Percentiles rank a stretch among this genome's conserved stretches.
Evolutionary conservation across 2,888 invertebrate genomes (phyloP).

Genomic region (Ischnura elegans): DNA sequence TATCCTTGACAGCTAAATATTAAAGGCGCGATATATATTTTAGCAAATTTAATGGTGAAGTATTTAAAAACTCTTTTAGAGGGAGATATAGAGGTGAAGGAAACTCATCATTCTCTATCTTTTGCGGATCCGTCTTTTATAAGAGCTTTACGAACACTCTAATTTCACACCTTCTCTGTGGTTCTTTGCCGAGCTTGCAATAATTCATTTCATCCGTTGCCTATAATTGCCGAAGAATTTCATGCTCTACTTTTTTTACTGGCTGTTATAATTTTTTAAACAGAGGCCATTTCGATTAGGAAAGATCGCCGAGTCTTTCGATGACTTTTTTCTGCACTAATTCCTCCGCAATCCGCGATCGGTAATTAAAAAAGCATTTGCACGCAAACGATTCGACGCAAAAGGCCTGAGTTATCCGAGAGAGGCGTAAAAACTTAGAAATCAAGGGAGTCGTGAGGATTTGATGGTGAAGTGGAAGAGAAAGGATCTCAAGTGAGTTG

Average conservation of each 20-base stretch:
- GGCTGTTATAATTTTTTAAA: background rate
- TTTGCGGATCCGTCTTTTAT: too few relatives aligned
- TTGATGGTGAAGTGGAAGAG: background rate
- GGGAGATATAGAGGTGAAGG: too few relatives aligned
- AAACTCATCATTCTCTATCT: too few relatives aligned
- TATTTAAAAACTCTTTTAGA: too few relatives aligned
- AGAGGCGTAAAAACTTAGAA: background rate
- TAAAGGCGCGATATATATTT: too few relatives aligned
- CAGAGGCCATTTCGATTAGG: background rate
- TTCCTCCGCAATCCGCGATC: background rate
- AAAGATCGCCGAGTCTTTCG: background rate
- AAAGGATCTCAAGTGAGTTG: slow-evolving; percentile 2
- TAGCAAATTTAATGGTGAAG: too few relatives aligned
- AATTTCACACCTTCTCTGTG: too few relatives aligned
- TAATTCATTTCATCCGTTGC: background rate
- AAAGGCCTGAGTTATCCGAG: background rate
- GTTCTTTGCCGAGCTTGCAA: background rate
- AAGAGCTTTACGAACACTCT: too few relatives aligned
- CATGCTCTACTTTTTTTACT: background rate
- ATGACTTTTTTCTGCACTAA: background rate
- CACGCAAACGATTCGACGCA: background rate
- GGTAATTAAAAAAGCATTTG: slow-evolving; percentile 46
- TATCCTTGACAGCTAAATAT: too few relatives aligned
- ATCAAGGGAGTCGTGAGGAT: background rate
- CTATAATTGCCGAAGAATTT: too few relatives aligned